Percentiles rank a stretch among this genome's conserved stretches.
phyloP scores from a whole-genome alignment of 2,113 vertebrate genomes.

The Oncorhynchus masou region DNA sequence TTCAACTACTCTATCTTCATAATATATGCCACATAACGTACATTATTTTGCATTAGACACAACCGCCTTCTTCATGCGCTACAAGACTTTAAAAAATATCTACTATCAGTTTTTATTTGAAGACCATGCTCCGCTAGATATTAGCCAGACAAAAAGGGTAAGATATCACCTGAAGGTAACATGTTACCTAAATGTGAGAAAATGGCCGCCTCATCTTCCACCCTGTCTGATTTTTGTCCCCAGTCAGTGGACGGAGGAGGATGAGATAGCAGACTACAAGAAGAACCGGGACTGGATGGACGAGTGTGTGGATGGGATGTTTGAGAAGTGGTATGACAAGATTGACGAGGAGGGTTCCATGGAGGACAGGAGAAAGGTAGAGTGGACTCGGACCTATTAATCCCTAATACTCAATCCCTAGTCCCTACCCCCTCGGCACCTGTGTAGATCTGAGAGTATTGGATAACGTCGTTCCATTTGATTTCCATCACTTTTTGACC shows the following conservation, averaged over 20 bases:
- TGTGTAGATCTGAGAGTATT: neutral
- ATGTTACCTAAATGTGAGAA: no score
- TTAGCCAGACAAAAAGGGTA: neutral
- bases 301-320: slow-evolving; percentile 94
- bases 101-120: no score
- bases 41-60: no score
- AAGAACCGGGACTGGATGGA: slow-evolving; percentile 98
- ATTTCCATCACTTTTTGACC: no score
- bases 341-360: slow-evolving; percentile 86
- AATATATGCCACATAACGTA: no score
- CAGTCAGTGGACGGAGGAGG: slow-evolving; percentile 95
- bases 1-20: no score
- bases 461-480: no score
- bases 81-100: no score
- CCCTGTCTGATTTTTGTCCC: slow-evolving; percentile 21
- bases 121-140: neutral
- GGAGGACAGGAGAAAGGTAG: slow-evolving; percentile 92
- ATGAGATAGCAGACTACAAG: slow-evolving; percentile 93
- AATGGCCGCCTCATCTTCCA: no score
- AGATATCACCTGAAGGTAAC: no score
- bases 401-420: neutral
- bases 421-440: neutral
- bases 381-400: neutral
- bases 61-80: no score
- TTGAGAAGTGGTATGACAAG: slow-evolving; percentile 97